These are phyloP conservation scores for Myrmecobius fasciatus DNA, from an alignment of 2,113 vertebrate genomes.

Conservation along the genomic window DNA sequence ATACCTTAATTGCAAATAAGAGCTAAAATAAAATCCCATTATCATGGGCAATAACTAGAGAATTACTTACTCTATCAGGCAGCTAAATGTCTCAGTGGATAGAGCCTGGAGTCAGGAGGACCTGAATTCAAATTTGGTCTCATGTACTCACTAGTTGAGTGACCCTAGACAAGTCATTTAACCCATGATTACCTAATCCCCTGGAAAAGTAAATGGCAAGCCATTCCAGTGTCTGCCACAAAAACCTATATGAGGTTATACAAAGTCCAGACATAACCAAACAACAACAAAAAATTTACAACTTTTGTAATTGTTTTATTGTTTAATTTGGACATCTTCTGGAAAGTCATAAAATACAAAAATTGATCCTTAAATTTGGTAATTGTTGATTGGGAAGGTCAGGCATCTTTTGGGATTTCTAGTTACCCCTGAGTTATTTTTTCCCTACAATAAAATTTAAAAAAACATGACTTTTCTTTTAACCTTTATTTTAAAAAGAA, in stretches of 20 bases:
- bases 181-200: not conserved
- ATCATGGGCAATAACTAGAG: not conserved
- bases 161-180: not conserved
- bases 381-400: conserved; percentile 10
- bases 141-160: not conserved
- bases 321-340: conserved; percentile 2
- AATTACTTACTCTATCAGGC: not conserved
- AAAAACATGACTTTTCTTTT: not conserved
- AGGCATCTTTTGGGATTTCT: not conserved
- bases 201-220: conserved; percentile 10
- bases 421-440: not conserved
- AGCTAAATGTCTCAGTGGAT: not conserved
- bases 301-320: not conserved
- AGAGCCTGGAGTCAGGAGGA: not conserved
- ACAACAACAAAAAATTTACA: not conserved
- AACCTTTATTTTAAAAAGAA: not conserved
- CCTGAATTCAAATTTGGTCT: not conserved
- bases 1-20: conserved; percentile 17
- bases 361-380: not conserved
- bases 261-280: not conserved
- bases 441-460: not conserved
- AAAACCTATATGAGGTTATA: not conserved
- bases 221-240: not conserved
- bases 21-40: not conserved
- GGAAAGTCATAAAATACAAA: not conserved